Conservation (phyloP, 2,113 vertebrate species). For the Tympanuchus pallidicinctus region DNA sequence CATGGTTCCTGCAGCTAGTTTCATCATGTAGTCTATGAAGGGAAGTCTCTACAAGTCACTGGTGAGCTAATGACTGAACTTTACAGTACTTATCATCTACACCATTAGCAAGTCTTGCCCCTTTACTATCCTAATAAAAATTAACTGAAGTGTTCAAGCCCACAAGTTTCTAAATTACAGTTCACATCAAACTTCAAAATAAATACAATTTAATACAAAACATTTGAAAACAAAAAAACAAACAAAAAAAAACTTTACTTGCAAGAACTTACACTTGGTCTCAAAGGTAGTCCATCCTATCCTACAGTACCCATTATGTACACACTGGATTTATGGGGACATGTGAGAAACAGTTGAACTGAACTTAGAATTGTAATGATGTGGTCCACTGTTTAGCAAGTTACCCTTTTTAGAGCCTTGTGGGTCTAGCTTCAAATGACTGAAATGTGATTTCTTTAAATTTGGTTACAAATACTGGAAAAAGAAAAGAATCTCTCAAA, state of each 20-base stretch:
- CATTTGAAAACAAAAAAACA: background rate
- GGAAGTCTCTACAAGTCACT: background rate
- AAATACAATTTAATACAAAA: constrained; percentile 54
- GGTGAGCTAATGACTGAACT: background rate
- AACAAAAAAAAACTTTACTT: background rate
- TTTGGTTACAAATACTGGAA: background rate
- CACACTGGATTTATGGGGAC: background rate
- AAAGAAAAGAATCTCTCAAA: background rate
- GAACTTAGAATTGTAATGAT: background rate
- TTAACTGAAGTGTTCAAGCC: background rate
- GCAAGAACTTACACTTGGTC: background rate
- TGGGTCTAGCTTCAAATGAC: background rate
- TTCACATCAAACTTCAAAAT: constrained; percentile 36
- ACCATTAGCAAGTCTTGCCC: background rate
- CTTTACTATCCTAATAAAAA: background rate
- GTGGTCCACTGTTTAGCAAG: background rate
- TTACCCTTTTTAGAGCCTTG: background rate
- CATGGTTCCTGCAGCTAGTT: background rate
- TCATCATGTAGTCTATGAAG: background rate
- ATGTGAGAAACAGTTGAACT: background rate
- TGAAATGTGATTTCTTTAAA: background rate
- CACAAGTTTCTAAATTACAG: background rate
- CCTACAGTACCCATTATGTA: background rate
- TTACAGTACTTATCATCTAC: background rate
- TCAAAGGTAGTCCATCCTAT: background rate